Base-by-base conservation (phyloP, 2,797 vertebrate genomes). In the Meda fulgida region DNA sequence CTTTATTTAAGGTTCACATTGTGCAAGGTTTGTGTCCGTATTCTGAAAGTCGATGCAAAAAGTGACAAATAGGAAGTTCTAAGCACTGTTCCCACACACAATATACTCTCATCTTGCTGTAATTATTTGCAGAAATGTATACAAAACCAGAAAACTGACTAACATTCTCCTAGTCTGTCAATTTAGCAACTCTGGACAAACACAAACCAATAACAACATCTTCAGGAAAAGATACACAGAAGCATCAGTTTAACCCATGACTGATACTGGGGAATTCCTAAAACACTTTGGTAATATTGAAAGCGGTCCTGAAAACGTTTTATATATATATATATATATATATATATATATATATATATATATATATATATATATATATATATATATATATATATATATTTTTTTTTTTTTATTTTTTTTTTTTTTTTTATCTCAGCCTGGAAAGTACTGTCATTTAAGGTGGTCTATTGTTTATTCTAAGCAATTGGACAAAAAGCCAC, bases 211-310 rank as follows among this genome's bases (percentile, higher is more conserved):
- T 21, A 51, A 26, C 29, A 75, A 26, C 23, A 38, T 26, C 23
- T 48, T 60, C 23, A 58, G 23, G 3, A 29, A 51, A 19, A 46
- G 19, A 23, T 34, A 43, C 11, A 40, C 13, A 34, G 23, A n/a
- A 63, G n/a, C 48, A 72, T 9, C 1, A 1, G 26, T 46, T 84
- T 36, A 70, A 36, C 76, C 4, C 38, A 2, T 71, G 66, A 85
- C 53, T 53, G 43, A 72, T 23, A 26, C 23, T 55, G 34, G 60
- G 60, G 19, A 19, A 38, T 71, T 79, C 40, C 58, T 29, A 6
- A 69, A 58, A 58, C 58, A 38, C 18, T 77, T 58, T 69, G 7
- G n/a, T 84, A 43, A 76, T 23, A 55, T 26, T 69, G 63, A 67
- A 77, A 84, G 58, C 11, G 10, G 11, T 55, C 34, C 16, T 14